Evolutionary conservation across 2,797 vertebrate genomes (phyloP).

Genomic region (Tangara arthus): DNA sequence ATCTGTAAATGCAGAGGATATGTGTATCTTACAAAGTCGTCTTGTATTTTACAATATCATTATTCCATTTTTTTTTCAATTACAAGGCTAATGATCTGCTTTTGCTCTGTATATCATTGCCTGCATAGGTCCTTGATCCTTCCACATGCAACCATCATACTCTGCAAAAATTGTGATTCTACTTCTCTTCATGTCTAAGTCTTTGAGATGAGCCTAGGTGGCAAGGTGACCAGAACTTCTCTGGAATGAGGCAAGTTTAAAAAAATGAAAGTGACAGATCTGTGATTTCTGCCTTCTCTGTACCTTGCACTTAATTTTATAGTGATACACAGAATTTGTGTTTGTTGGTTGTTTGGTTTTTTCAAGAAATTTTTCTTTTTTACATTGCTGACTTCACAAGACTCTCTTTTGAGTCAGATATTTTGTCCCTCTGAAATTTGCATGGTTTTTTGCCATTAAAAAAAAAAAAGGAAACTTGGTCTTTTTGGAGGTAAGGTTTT

Average conservation of each 20-base stretch:
- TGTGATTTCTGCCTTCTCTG: background rate
- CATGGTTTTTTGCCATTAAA: background rate
- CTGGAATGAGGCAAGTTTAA: background rate
- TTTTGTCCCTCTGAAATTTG: background rate
- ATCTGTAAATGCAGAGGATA: background rate
- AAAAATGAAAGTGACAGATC: background rate
- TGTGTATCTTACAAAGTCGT: background rate
- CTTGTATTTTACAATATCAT: background rate
- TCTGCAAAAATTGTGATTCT: background rate
- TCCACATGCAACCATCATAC: background rate
- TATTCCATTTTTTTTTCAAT: background rate
- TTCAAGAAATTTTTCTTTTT: background rate
- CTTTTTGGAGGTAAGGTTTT: background rate
- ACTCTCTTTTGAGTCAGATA: background rate
- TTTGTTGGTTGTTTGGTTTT: background rate
- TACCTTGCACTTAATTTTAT: background rate
- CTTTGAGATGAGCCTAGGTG: background rate
- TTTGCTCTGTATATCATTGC: background rate
- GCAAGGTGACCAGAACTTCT: background rate
- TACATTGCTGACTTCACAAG: background rate
- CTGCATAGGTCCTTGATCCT: background rate
- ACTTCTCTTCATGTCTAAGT: background rate
- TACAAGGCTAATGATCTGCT: background rate
- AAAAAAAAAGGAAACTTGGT: background rate
- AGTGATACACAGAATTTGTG: background rate